Conservation (phyloP, 2,888 invertebrate genomes). For the Nephrotoma guestfalica region DNA sequence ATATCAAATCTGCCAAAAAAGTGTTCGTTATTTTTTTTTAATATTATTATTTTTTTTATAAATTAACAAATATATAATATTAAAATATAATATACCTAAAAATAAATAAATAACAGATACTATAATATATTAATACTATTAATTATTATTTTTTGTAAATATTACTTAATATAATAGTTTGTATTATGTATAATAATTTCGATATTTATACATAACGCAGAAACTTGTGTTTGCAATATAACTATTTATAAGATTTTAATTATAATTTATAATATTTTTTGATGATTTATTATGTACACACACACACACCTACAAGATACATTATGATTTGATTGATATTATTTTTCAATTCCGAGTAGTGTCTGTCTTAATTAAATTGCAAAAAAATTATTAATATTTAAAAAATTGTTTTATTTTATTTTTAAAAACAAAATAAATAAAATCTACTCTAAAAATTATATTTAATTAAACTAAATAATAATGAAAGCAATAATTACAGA, state of each 20-base stretch:
- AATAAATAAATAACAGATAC: background rate
- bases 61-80: background rate
- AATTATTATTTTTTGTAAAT: background rate
- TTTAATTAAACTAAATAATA: background rate
- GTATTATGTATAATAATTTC: background rate
- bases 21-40: background rate
- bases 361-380: background rate
- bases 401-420: background rate
- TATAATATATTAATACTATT: background rate
- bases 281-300: background rate
- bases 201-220: background rate
- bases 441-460: background rate
- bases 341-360: background rate
- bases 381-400: background rate
- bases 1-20: conserved; percentile 3
- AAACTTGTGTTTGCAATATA: background rate
- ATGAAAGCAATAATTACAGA: background rate
- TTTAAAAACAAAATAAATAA: background rate
- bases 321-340: background rate
- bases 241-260: background rate
- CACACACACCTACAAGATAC: background rate
- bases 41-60: background rate
- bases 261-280: background rate
- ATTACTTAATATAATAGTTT: background rate
- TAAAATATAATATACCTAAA: background rate